Percentiles rank a stretch among this genome's conserved stretches.
phyloP scores from a whole-genome alignment of 2,797 vertebrate genomes.

The Chloroceryle amazona region DNA sequence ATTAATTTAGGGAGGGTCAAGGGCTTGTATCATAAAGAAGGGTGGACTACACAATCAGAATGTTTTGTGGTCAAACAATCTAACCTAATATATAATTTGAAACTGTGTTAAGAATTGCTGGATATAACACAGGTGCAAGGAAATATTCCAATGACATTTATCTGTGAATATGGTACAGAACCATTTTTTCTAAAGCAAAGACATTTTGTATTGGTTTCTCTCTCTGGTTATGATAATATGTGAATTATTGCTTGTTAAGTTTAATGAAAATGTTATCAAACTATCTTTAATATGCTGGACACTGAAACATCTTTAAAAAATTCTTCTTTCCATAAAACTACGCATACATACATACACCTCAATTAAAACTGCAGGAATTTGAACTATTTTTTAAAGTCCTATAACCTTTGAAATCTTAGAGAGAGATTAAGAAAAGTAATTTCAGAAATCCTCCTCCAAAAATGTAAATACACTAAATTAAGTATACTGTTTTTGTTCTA shows the following conservation, averaged over 20 bases:
- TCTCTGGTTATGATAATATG: neutral
- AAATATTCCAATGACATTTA: neutral
- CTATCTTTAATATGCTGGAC: neutral
- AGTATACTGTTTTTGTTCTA: neutral
- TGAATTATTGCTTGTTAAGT: neutral
- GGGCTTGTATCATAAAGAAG: neutral
- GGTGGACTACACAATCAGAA: neutral
- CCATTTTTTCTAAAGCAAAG: neutral
- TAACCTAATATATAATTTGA: neutral
- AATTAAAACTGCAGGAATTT: neutral
- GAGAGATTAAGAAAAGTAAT: neutral
- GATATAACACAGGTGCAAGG: neutral
- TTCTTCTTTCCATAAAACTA: neutral
- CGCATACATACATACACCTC: neutral
- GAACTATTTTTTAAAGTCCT: neutral
- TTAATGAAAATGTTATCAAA: neutral
- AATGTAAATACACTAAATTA: neutral
- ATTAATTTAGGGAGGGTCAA: neutral
- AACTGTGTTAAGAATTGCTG: neutral
- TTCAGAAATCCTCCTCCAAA: neutral
- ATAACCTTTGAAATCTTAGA: neutral
- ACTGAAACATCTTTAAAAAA: neutral
- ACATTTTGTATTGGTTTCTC: neutral
- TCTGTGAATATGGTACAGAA: neutral
- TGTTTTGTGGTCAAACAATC: neutral